A percentile compares a stretch with the other conserved stretches of the same genome.
Conservation (phyloP, 1,140 invertebrate genomes). For the Philopotamus ludificatus region DNA sequence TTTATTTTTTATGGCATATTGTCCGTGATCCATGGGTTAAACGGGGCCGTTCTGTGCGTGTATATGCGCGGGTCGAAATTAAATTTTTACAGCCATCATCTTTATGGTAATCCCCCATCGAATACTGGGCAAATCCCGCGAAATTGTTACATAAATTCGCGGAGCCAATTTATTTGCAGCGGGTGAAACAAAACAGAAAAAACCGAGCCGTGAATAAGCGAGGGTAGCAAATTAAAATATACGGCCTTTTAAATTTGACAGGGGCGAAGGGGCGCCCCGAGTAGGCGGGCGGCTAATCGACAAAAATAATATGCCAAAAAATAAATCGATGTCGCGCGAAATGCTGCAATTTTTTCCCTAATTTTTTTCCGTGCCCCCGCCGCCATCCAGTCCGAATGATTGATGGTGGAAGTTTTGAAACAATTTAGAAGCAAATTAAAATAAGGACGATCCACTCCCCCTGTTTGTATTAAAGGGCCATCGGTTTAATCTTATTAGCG, state of each 20-base stretch:
- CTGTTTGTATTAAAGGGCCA: too few relatives aligned
- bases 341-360: not conserved
- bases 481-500: too few relatives aligned
- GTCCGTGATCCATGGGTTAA: too few relatives aligned
- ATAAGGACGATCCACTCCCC: too few relatives aligned
- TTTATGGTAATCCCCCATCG: too few relatives aligned
- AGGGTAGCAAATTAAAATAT: slow-evolving; percentile 38
- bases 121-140: slow-evolving; percentile 21
- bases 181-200: slow-evolving; percentile 19
- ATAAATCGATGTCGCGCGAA: not conserved
- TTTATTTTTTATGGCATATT: too few relatives aligned
- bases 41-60: too few relatives aligned
- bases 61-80: too few relatives aligned
- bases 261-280: slow-evolving; percentile 26
- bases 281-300: slow-evolving; percentile 6
- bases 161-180: slow-evolving; percentile 35
- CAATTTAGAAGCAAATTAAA: too few relatives aligned
- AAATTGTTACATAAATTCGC: slow-evolving; percentile 39
- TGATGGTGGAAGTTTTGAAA: too few relatives aligned
- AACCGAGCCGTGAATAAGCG: slow-evolving; percentile 23
- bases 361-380: not conserved
- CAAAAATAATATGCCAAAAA: slow-evolving; percentile 14
- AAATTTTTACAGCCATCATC: too few relatives aligned
- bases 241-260: slow-evolving; percentile 39
- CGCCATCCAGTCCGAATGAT: not conserved